Evolutionary conservation across 2,797 vertebrate species (phyloP), one percentile per base, ranked within the genome.

Genomic region (Nyctibius grandis): DNA sequence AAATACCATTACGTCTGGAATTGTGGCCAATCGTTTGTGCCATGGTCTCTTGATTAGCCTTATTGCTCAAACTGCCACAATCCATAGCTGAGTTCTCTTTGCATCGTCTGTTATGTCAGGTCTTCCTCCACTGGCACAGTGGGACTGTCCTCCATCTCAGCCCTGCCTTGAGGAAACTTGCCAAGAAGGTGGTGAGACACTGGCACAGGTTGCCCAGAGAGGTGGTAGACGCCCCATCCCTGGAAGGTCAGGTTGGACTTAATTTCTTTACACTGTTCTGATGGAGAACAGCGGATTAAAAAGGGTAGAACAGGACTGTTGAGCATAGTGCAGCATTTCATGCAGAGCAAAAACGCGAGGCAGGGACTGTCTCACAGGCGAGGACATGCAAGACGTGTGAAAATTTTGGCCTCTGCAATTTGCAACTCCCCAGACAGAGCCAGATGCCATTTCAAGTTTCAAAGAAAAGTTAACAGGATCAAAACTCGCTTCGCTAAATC

Each of bases 41-140:
- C 40, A 9, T 11, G 25, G 44, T 74, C 38, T 57, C 60, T 47
- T 59, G 81, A 72, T 87, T 53, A 70, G 54, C 68, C 29, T 68
- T 57, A 63, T 87, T 75, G 76, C 78, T 68, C 86, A 40, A 76
- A 76, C 56, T 68, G 64, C 68, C 15, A 23, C 64, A 31, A 68
- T 44, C 63, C 59, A 68, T 53, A 72, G 31, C 33, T 0, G 10
- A 29, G 44, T 47, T 79, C 36, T 33, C 53, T 18, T 63, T 28
- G 28, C 33, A 7, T 18, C 5, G 0, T 38, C 33, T 53, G 0
- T 53, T n/a, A 44, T 0, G 2, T 21, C 28, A 28, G 47, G 15
- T 29, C 63, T 61, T 61, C 67, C 22, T 34, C 36, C 3, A 0
- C 12, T 8, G 3, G 36, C 47, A 28, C 48, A 12, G 56, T 3